phyloP scores from a whole-genome alignment of 2,797 vertebrate genomes.

The Galago senegalensis region DNA sequence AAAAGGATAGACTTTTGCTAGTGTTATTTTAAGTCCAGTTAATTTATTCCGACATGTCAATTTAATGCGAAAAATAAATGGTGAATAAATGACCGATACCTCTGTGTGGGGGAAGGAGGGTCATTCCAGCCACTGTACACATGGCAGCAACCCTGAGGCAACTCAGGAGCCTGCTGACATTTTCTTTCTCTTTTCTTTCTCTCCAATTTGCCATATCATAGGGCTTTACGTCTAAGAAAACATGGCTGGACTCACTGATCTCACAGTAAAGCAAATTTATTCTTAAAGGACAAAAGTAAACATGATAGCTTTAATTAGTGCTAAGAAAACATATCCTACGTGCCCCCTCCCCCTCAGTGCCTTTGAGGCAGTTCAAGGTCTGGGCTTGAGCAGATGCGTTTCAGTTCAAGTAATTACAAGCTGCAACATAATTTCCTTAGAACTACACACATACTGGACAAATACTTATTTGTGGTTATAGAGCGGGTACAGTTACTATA shows the following conservation, averaged over 20 bases:
- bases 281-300: slow-evolving; percentile 73
- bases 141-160: not conserved
- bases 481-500: slow-evolving; percentile 83
- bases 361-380: slow-evolving; percentile 70
- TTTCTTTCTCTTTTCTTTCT: not conserved
- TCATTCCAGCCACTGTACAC: not conserved
- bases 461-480: slow-evolving; percentile 88
- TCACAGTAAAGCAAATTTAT: slow-evolving; percentile 69
- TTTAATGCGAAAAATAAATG: slow-evolving; percentile 58
- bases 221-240: slow-evolving; percentile 40
- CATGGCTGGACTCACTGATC: slow-evolving; percentile 30
- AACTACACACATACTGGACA: slow-evolving; percentile 82
- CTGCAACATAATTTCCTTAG: slow-evolving; percentile 84
- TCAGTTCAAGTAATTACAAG: slow-evolving; percentile 87
- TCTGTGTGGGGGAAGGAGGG: not conserved
- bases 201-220: not conserved
- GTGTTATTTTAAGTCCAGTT: slow-evolving; percentile 15
- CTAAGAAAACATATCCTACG: slow-evolving; percentile 24
- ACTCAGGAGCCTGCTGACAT: not conserved
- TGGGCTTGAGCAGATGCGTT: slow-evolving; percentile 75
- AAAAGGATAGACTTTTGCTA: not conserved
- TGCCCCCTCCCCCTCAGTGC: not conserved
- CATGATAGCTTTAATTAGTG: slow-evolving; percentile 55
- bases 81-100: not conserved
- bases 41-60: slow-evolving; percentile 33